Base-by-base conservation (phyloP, 2,888 invertebrate species). In the Lamellibrachia satsuma region DNA sequence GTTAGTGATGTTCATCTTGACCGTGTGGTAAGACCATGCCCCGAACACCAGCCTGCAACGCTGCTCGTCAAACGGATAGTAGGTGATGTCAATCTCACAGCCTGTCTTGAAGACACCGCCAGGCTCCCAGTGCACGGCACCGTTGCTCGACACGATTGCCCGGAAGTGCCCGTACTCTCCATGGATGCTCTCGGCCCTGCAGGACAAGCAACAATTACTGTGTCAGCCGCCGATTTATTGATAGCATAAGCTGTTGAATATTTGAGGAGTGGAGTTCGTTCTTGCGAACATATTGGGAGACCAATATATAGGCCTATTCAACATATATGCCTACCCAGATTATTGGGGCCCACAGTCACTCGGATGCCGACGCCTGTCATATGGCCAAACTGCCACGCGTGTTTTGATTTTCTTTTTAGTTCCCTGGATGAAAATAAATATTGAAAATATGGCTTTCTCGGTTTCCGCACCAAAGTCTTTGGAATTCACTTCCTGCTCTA, bases 41-140 rank as follows among this genome's bases (percentile, higher is more conserved):
- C 94, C 94, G 93, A 94, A 94, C 91, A 93, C 93, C 4, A 94
- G 94, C n/a, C 92, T 90, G 57, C 93, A 93, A 27, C 92, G 90
- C 92, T 94, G 94, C 27, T 94, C 93, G 90, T 94, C 94, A 92
- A 94, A 94, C 7, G 94, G 94, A 92, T 93, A 94, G 93, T 93
- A 94, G n/a, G 94, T 94, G 93, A 94, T 94, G 92, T 94, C 94
- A n/a, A 94, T 94, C 91, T 93, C 93, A 91, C 94, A 94, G 94
- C 94, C 94, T 4, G 94, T 94, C 92, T 93, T 94, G 92, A 94
- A 94, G 9, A 93, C 92, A 3, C 93, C 94, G 57, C 94, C 94
- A 8, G 94, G 94, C 93, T 94, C 94, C 94, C 94, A 94, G 92
- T 94, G 94, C 75, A 94, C 92, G 52, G 91, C 39, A 8, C 94